These are phyloP conservation scores for Halisarca cf. caerulea DNA, from an alignment of 37 sponge, comb jelly and placozoan genomes.

Conservation along the genomic window DNA sequence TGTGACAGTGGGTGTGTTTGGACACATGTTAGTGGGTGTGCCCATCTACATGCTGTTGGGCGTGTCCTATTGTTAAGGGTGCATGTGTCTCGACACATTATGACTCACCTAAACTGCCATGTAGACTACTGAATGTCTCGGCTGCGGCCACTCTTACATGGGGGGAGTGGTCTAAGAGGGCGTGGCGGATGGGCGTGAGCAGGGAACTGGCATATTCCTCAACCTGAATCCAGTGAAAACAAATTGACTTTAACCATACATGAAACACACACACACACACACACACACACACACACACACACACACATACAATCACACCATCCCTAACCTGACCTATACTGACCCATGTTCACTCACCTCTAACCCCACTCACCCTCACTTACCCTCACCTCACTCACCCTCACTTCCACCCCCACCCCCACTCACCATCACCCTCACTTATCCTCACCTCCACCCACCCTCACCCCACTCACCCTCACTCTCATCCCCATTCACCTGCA, in stretches of 20 bases:
- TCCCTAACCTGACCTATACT: no score
- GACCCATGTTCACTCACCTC: no score
- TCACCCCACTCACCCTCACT: no score
- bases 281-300: no score
- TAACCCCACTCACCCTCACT: no score
- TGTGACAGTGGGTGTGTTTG: neutral
- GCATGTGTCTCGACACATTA: neutral
- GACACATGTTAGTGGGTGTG: neutral
- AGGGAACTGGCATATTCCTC: constrained; percentile 76
- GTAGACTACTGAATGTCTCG: constrained; percentile 86
- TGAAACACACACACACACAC: no score
- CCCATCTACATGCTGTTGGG: neutral
- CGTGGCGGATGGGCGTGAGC: constrained; percentile 73
- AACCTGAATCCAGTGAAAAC: constrained; percentile 41
- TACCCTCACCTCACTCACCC: neutral
- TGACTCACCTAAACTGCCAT: constrained; percentile 82
- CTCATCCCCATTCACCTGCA: no score
- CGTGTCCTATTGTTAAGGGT: neutral
- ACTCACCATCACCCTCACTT: no score
- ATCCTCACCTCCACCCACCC: no score
- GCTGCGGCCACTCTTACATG: constrained; percentile 95
- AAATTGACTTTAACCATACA: no score
- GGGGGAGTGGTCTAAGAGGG: constrained; percentile 74
- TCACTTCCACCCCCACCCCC: neutral
- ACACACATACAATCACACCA: no score